phyloP scores from a whole-genome alignment of 1,140 invertebrate genomes.

The Atta texana region DNA sequence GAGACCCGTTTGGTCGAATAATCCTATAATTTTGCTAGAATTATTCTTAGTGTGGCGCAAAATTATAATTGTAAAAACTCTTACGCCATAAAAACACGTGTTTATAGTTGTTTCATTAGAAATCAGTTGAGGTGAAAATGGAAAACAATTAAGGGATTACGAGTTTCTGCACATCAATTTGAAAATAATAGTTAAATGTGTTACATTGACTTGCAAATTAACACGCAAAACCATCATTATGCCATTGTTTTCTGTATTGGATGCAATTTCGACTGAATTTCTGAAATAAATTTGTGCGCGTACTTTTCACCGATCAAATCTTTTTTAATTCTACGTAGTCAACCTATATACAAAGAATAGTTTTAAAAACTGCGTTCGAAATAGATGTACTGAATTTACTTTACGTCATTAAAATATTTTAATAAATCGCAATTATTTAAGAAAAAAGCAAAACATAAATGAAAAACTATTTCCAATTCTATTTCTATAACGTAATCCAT shows the following conservation, averaged over 20 bases:
- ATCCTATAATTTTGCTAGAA: background rate
- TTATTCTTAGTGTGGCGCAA: background rate
- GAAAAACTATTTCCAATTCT: background rate
- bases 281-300: slow-evolving; percentile 16
- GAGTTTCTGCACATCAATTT: slow-evolving; percentile 11
- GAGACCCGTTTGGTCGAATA: background rate
- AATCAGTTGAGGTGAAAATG: slow-evolving; percentile 2
- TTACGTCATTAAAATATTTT: background rate
- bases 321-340: slow-evolving; percentile 14
- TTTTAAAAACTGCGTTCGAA: slow-evolving; percentile 1
- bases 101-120: background rate
- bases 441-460: background rate
- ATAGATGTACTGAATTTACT: slow-evolving; percentile 15
- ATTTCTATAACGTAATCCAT: background rate
- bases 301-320: slow-evolving; percentile 5
- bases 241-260: background rate
- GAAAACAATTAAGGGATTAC: slow-evolving; percentile 14
- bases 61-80: slow-evolving; percentile 29
- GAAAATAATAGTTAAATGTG: slow-evolving; percentile 19
- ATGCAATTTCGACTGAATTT: background rate
- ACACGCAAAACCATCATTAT: slow-evolving; percentile 18
- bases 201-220: background rate
- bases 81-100: background rate
- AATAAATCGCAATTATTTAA: background rate
- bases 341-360: background rate